Base-by-base conservation (phyloP, 2,113 vertebrate genomes). In the Crocuta crocuta region DNA sequence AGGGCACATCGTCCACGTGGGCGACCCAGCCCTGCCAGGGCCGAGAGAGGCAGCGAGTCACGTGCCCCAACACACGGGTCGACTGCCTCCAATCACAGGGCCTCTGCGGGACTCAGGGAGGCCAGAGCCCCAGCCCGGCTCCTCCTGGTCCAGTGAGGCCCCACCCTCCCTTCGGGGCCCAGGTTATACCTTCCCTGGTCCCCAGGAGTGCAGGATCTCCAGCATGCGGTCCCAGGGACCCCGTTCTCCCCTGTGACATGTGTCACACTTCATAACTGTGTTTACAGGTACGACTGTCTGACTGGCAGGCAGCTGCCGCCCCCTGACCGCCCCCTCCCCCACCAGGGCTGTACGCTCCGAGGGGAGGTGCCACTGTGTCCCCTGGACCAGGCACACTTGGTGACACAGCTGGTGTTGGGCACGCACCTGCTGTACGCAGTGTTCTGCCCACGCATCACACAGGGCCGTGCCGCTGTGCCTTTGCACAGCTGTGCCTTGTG, bases 301-400 rank as follows among this genome's bases (percentile, higher is more conserved):
- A 28, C 7, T 5, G 8, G 2, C 50, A 9, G 26, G 21, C 58
- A 2, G 11, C 87, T 16, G 71, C n/a, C 66, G 48, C 45, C 31
- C n/a, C 7, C 8, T 9, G 58, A 61, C 58, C 2, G 39, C 4
- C 45, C 2, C 61, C 15, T 31, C 24, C 21, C 43, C 2, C 0
- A 24, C 39, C 39, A 39, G 39, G 50, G 63, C 76, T 7, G 53
- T 10, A 6, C 17, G 26, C 23, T 26, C 31, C 5, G 24, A 12
- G 43, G 6, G 2, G 10, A n/a, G 70, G 65, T 13, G 31, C 55
- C 35, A 3, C 28, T 8, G 33, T 1, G 15, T 23, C 80, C n/a
- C 70, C 53, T 15, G 26, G 48, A 6, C 33, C 45, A 26, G 43
- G 50, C 31, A 61, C 63, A 63, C 8, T 24, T 6, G 23, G 4